Percentiles rank a stretch among this genome's conserved stretches.
Evolutionary conservation across 2,888 invertebrate species (phyloP).

Genomic region (Octonoba sinensis): DNA sequence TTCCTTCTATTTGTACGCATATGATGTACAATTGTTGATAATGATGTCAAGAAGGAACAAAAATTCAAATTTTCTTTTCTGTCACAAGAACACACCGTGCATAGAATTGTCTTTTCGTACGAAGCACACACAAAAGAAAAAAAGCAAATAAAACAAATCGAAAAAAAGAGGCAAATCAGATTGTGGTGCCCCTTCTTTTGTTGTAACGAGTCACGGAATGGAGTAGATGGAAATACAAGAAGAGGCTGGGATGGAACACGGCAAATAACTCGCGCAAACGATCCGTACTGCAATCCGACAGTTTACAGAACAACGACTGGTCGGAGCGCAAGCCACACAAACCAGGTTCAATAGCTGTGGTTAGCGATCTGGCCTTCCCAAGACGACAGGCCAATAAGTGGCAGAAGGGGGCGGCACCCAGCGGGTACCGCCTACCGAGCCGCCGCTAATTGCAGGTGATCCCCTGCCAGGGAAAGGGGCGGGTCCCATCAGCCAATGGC

Average conservation of each 20-base stretch:
- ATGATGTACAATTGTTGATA: conserved; percentile 17
- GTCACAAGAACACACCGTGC: conserved; percentile 4
- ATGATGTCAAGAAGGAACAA: background rate
- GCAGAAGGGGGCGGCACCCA: conserved; percentile 54
- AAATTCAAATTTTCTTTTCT: background rate
- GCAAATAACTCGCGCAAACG: background rate
- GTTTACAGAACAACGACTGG: conserved; percentile 35
- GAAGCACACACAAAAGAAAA: background rate
- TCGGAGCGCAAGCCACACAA: conserved; percentile 23
- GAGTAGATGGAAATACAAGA: conserved; percentile 6
- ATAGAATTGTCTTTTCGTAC: conserved; percentile 5
- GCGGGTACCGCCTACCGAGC: conserved; percentile 49
- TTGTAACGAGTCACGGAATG: conserved; percentile 36
- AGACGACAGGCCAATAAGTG: conserved; percentile 56
- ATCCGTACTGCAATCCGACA: conserved; percentile 40
- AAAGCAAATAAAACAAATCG: conserved; percentile 33
- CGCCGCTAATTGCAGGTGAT: conserved; percentile 53
- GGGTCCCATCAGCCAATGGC: conserved; percentile 58
- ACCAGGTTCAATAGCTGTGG: conserved; percentile 53
- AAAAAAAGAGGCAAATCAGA: conserved; percentile 3
- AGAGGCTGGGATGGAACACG: conserved; percentile 10
- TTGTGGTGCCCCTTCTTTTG: conserved; percentile 18
- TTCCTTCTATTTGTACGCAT: conserved; percentile 1
- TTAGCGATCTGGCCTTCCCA: conserved; percentile 45
- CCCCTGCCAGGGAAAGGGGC: conserved; percentile 46